These are phyloP conservation scores for Eumeta japonica DNA, from an alignment of 1,140 invertebrate species.

Conservation along the genomic window DNA sequence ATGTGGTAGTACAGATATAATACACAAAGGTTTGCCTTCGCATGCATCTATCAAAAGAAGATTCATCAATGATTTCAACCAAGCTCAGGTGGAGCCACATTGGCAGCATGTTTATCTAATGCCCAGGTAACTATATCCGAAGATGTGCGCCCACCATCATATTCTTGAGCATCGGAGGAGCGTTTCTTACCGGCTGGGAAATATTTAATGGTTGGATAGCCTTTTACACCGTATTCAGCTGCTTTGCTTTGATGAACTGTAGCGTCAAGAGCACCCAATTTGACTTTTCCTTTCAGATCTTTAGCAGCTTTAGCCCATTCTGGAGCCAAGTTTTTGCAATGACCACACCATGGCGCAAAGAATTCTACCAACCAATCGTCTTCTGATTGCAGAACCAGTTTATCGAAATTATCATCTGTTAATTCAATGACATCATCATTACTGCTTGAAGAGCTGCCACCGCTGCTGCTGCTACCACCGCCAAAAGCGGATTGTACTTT, in stretches of 20 bases:
- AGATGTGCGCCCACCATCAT: slow-evolving; percentile 82
- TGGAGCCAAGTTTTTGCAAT: slow-evolving; percentile 78
- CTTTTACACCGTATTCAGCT: slow-evolving; percentile 71
- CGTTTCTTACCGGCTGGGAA: slow-evolving; percentile 79
- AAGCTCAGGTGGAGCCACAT: slow-evolving; percentile 82
- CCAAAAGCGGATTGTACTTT: too few species aligned
- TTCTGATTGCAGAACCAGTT: slow-evolving; percentile 79
- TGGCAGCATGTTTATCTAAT: slow-evolving; percentile 75
- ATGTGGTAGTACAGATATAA: slow-evolving; percentile 88
- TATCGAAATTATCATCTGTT: slow-evolving; percentile 88
- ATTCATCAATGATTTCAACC: too few species aligned
- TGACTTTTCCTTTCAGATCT: slow-evolving; percentile 84
- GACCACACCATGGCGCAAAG: slow-evolving; percentile 91
- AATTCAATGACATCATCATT: slow-evolving; percentile 89
- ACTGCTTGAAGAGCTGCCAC: slow-evolving; percentile 70
- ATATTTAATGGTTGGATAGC: slow-evolving; percentile 94
- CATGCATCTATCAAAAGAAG: too few species aligned
- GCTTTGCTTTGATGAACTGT: slow-evolving; percentile 81
- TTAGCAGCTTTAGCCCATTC: slow-evolving; percentile 88
- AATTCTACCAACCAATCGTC: slow-evolving; percentile 93
- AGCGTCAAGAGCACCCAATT: slow-evolving; percentile 91
- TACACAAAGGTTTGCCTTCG: slow-evolving; percentile 79
- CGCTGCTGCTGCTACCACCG: too few species aligned
- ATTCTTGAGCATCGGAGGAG: slow-evolving; percentile 65
- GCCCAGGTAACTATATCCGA: slow-evolving; percentile 88